Percentiles rank a stretch among this genome's conserved stretches.
Conservation (phyloP, 2,797 vertebrate genomes). For the Echiichthys vipera region DNA sequence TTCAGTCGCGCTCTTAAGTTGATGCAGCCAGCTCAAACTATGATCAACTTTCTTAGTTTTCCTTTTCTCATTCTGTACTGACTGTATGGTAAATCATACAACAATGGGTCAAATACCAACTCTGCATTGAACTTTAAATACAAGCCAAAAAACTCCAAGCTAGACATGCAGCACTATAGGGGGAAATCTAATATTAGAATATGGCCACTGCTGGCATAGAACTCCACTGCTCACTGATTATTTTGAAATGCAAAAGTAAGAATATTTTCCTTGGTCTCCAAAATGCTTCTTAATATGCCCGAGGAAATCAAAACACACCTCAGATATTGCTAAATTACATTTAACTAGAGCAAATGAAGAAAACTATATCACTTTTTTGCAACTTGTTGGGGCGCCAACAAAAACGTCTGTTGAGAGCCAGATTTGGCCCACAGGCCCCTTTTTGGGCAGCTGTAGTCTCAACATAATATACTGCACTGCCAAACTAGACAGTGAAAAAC, state of each 20-base stretch:
- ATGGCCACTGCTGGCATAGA: neutral
- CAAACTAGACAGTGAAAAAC: constrained; percentile 47
- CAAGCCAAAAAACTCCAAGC: neutral
- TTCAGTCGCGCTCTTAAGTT: constrained; percentile 21
- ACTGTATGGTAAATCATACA: constrained; percentile 3
- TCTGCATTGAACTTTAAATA: neutral
- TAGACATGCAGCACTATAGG: neutral
- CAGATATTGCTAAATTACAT: constrained; percentile 63
- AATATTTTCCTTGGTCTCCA: constrained; percentile 58
- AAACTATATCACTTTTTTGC: constrained; percentile 32
- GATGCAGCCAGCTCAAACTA: constrained; percentile 21
- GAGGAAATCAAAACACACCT: constrained; percentile 67
- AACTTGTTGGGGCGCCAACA: constrained; percentile 42
- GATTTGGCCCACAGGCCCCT: constrained; percentile 45
- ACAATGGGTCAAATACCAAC: constrained; percentile 1
- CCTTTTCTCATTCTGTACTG: neutral
- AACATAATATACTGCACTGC: constrained; percentile 48
- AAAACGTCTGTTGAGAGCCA: constrained; percentile 43
- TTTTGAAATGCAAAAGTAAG: constrained; percentile 22
- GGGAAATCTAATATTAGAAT: constrained; percentile 3
- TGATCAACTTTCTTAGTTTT: neutral
- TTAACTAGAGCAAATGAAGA: constrained; percentile 54
- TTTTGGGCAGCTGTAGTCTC: constrained; percentile 40
- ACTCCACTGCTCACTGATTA: constrained; percentile 19
- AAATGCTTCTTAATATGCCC: constrained; percentile 55